Conservation (phyloP, 2,888 invertebrate species). For the Eutolmus rufibarbis region DNA sequence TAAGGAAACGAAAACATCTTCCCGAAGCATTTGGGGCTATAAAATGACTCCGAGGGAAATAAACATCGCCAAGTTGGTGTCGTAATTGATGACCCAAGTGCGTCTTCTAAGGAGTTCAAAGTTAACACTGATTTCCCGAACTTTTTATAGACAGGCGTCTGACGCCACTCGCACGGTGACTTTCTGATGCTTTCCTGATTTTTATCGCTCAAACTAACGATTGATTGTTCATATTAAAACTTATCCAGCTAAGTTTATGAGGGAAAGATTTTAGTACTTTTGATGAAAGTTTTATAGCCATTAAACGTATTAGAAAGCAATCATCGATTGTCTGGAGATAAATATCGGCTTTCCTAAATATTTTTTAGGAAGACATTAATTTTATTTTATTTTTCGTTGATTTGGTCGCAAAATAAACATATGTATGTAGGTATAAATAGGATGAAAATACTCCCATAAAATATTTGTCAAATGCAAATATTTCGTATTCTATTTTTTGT, state of each 20-base stretch:
- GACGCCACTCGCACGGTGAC: slow-evolving; percentile 4
- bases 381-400: background rate
- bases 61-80: slow-evolving; percentile 33
- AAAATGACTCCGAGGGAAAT: slow-evolving; percentile 15
- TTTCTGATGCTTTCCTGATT: background rate
- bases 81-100: slow-evolving; percentile 25
- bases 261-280: background rate
- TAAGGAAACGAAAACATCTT: slow-evolving; percentile 20
- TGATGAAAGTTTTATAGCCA: background rate
- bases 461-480: too few species aligned
- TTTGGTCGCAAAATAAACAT: background rate
- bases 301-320: background rate
- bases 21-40: slow-evolving; percentile 24
- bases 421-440: background rate
- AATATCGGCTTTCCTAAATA: background rate
- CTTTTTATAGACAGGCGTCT: slow-evolving; percentile 15
- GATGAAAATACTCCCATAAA: background rate
- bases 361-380: background rate
- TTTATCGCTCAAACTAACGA: background rate
- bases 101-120: slow-evolving; percentile 4
- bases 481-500: too few species aligned
- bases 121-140: background rate
- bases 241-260: background rate
- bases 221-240: background rate
- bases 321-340: background rate